Conservation (phyloP, 23 tunicate species). For the Halocynthia roretzi region DNA sequence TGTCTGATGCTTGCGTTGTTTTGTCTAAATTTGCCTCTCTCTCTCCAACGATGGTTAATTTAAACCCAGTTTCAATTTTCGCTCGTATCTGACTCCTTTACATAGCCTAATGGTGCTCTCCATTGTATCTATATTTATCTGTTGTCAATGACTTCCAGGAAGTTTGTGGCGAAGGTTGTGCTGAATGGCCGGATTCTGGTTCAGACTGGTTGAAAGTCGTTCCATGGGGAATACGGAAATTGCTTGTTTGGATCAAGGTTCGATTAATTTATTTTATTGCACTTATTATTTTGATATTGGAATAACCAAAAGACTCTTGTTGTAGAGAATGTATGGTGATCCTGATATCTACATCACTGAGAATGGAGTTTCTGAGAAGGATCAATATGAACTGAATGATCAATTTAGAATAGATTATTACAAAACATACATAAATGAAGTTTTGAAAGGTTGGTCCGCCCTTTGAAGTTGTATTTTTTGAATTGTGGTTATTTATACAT, state of each 20-base stretch:
- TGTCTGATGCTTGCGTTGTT: no score
- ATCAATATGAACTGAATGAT: slow-evolving; percentile 50
- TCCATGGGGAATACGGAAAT: slow-evolving; percentile 95
- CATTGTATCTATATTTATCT: no score
- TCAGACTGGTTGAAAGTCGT: slow-evolving; percentile 87
- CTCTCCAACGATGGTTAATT: no score
- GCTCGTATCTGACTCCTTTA: no score
- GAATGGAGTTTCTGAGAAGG: slow-evolving; percentile 85
- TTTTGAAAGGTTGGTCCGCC: slow-evolving; percentile 54
- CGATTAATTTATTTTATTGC: background rate
- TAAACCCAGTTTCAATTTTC: no score
- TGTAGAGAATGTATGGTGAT: slow-evolving; percentile 57
- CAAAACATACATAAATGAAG: slow-evolving; percentile 77
- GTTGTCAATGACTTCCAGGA: slow-evolving; percentile 24
- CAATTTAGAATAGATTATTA: slow-evolving; percentile 60
- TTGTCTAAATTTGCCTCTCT: no score
- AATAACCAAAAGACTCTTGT: background rate
- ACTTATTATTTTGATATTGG: background rate
- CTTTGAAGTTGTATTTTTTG: background rate
- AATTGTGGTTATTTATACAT: no score
- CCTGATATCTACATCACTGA: slow-evolving; percentile 96
- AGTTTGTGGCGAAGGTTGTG: slow-evolving; percentile 67
- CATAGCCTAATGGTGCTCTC: no score
- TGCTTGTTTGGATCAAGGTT: slow-evolving; percentile 73
- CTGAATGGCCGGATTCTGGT: slow-evolving; percentile 94